A percentile compares a stretch with the other conserved stretches of the same genome.
Evolutionary conservation across 2,888 invertebrate genomes (phyloP).

Genomic region (Cephonodes hylas): DNA sequence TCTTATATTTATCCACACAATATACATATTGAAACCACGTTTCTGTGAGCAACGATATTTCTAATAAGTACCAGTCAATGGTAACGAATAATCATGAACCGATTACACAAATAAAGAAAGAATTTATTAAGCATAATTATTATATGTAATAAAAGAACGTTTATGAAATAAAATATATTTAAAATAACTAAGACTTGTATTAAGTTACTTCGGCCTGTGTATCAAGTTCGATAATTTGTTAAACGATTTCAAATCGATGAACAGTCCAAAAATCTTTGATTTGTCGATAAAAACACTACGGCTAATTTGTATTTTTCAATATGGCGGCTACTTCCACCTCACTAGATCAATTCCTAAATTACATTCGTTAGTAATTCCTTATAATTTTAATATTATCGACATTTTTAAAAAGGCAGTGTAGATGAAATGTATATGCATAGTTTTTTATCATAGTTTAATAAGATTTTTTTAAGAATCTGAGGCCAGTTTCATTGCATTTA

Average conservation of each 20-base stretch:
- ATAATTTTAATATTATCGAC: neutral
- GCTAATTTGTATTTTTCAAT: neutral
- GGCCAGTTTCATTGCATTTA: neutral
- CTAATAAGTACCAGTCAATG: neutral
- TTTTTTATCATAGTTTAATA: neutral
- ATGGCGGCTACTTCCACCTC: neutral
- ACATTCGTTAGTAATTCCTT: neutral
- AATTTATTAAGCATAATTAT: neutral
- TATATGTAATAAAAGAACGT: neutral
- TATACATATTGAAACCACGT: constrained; percentile 21
- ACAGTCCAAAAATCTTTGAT: neutral
- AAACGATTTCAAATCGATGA: neutral
- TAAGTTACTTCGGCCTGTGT: neutral
- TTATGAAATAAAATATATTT: neutral
- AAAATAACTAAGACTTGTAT: neutral
- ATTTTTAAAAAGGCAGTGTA: neutral
- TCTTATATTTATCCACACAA: constrained; percentile 15
- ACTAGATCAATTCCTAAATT: neutral
- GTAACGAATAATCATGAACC: neutral
- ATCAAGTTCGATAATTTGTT: neutral
- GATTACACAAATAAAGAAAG: too few relatives aligned
- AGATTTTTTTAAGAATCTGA: neutral
- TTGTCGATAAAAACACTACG: neutral
- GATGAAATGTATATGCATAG: neutral
- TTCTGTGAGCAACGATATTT: constrained; percentile 26